Base-by-base conservation (phyloP, 2,797 vertebrate species). In the Otus scops region DNA sequence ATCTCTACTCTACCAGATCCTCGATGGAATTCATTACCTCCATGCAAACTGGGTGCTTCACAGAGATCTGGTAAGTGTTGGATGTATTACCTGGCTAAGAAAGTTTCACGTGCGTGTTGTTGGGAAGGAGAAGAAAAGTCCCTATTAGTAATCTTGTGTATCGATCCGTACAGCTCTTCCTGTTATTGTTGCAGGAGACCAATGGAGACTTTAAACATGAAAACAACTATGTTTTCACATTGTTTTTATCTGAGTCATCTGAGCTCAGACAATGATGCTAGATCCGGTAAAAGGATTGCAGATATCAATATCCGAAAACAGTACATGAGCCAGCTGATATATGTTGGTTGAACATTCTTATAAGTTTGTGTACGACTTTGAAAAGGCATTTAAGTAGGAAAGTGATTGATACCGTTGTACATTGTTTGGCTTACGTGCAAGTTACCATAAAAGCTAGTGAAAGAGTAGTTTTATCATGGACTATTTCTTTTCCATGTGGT, bases 11-110 rank as follows among this genome's bases (percentile, higher is more conserved):
- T 98, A 98, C 96, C 98, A 98, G 98, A 98, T 98, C 94, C 98
- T 98, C 13, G 98, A 98, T 96, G 98, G 98, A 97, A 98, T 98
- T 90, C 98, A 98, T 98, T 98, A 98, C 97, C 98, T 98, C 93
- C 98, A 98, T 92, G 98, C 98, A 94, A 98, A 98, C 65, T 98
- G 98, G 98, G 98, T 98, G 97, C 98, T 98, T 95, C 98, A 98
- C 94, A 98, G 98, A 97, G 98, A 98, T 82, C 96, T 98, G 97
- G 98, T 98, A 96, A 97, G 98, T 96, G 50, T 30, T 78, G 14
- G 50, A 6, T 39, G 24, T 85, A 39, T 83, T 59, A 91, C 89
- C 79, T 96, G 89, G 15, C 57, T 43, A 20, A 9, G 45, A n/a
- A 86, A 61, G 70, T 51, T 57, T n/a, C 86, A 45, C 2, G 5